Percentiles rank a stretch among this genome's conserved stretches.
phyloP scores from a whole-genome alignment of 2,797 vertebrate genomes.

The Tenualosa ilisha region DNA sequence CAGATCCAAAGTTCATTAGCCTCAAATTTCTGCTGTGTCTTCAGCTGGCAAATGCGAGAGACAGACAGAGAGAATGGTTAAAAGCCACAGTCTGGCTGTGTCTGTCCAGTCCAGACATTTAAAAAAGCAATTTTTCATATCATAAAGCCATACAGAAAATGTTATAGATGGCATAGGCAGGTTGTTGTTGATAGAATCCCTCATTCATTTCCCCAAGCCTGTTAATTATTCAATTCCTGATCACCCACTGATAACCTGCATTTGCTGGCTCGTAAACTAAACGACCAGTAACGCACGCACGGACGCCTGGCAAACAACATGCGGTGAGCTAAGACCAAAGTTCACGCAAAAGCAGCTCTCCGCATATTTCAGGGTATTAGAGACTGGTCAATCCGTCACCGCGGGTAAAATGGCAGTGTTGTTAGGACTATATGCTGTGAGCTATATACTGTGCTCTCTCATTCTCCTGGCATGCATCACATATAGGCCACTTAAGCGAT shows the following conservation, averaged over 20 bases:
- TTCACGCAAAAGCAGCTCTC: slow-evolving; percentile 31
- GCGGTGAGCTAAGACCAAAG: slow-evolving; percentile 46
- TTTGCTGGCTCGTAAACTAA: not conserved
- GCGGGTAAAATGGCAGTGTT: slow-evolving; percentile 46
- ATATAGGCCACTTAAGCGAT: slow-evolving; percentile 49
- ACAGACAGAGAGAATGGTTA: not conserved
- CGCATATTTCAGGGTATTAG: not conserved
- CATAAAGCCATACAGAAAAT: not conserved
- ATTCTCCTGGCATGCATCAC: slow-evolving; percentile 42
- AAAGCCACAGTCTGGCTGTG: not conserved
- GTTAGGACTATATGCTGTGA: slow-evolving; percentile 44
- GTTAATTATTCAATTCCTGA: not conserved
- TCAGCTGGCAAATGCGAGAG: not conserved
- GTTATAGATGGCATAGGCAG: not conserved
- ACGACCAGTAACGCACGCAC: not conserved
- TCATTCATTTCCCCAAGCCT: not conserved
- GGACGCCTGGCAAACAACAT: not conserved
- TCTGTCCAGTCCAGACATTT: not conserved
- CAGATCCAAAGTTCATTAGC: not conserved
- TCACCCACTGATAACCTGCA: slow-evolving; percentile 30
- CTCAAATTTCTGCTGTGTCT: slow-evolving; percentile 6
- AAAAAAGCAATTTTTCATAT: not conserved
- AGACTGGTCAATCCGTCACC: slow-evolving; percentile 4
- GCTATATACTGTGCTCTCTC: slow-evolving; percentile 44
- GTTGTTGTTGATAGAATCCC: not conserved